phyloP scores from a whole-genome alignment of 2,888 invertebrate genomes.

The Eupithecia exiguata region DNA sequence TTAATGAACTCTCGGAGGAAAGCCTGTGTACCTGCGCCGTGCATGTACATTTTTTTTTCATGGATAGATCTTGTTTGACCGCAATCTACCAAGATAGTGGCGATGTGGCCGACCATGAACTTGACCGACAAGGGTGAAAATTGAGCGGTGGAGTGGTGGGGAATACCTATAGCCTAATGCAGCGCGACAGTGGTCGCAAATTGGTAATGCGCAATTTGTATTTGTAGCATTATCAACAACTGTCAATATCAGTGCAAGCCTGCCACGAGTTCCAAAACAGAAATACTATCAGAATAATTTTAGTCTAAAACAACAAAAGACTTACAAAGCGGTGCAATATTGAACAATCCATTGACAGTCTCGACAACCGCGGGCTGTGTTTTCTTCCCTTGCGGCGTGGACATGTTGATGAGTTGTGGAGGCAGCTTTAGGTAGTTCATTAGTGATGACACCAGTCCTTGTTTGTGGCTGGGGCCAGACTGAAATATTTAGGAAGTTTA shows the following conservation, averaged over 20 bases:
- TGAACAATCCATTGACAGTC: constrained; percentile 89
- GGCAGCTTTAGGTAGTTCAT: constrained; percentile 85
- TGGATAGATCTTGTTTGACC: background rate
- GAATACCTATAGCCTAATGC: background rate
- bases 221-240: background rate
- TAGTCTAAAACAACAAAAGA: constrained; percentile 46
- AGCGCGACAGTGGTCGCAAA: too few relatives aligned
- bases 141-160: background rate
- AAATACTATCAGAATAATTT: too few relatives aligned
- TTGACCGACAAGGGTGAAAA: background rate
- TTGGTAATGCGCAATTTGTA: background rate
- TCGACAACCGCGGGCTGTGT: constrained; percentile 83
- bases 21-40: background rate
- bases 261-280: background rate
- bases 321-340: constrained; percentile 94
- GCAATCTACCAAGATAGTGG: background rate
- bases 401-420: constrained; percentile 79
- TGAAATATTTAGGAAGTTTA: constrained; percentile 38
- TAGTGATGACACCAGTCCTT: constrained; percentile 86
- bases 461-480: constrained; percentile 87
- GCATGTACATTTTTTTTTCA: background rate
- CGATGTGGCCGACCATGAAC: background rate
- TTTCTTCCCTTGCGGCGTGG: constrained; percentile 79
- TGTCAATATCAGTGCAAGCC: background rate
- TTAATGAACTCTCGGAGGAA: background rate